phyloP scores from a whole-genome alignment of 2,113 vertebrate genomes.

The Podarcis raffonei region DNA sequence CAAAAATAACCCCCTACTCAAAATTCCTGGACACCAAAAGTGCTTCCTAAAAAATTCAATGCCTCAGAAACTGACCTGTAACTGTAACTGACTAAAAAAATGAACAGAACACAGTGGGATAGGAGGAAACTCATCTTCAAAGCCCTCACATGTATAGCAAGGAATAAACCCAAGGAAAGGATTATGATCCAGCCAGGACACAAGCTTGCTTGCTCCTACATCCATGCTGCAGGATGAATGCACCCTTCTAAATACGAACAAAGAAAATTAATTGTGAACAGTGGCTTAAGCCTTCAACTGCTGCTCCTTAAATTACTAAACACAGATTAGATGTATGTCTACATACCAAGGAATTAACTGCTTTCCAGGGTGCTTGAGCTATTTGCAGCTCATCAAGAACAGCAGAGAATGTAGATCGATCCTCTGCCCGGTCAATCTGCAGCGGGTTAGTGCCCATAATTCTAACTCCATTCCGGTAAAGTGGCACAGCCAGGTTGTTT shows the following conservation, averaged over 20 bases:
- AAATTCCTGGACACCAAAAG: too few species aligned
- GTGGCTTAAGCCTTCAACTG: background rate
- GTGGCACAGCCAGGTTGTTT: slow-evolving; percentile 90
- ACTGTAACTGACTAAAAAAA: too few species aligned
- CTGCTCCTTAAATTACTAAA: too few species aligned
- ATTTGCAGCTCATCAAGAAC: slow-evolving; percentile 88
- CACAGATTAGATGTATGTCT: background rate
- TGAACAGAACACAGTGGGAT: too few species aligned
- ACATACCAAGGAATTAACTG: slow-evolving; percentile 87
- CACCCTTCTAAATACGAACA: background rate
- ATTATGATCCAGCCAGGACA: too few species aligned
- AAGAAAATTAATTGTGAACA: background rate
- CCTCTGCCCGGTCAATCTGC: slow-evolving; percentile 90
- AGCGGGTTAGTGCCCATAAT: slow-evolving; percentile 90
- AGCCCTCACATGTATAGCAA: too few species aligned
- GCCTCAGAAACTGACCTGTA: too few species aligned
- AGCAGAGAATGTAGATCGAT: slow-evolving; percentile 89
- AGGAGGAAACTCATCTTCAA: too few species aligned
- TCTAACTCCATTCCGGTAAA: slow-evolving; percentile 86
- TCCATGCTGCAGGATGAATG: background rate
- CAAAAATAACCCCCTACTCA: too few species aligned
- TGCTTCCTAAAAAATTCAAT: too few species aligned
- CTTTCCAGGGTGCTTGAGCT: slow-evolving; percentile 92
- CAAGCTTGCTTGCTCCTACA: background rate
- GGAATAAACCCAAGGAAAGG: too few species aligned